Percentiles rank a stretch among this genome's conserved stretches.
phyloP scores from a whole-genome alignment of 2,888 invertebrate species.

The Patella pellucida region DNA sequence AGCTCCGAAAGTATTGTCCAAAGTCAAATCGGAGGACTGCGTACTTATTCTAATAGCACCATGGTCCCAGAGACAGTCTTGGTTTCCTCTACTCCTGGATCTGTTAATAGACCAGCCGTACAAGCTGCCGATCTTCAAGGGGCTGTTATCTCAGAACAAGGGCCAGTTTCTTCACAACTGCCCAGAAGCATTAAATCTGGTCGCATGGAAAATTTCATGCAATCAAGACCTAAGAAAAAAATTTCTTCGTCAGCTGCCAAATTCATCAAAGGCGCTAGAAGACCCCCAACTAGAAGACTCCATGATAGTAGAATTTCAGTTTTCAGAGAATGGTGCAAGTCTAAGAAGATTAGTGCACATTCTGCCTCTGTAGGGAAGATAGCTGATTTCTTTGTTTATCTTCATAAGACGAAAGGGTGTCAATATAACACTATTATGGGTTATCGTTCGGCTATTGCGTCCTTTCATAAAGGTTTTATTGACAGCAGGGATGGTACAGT shows the following conservation, averaged over 20 bases:
- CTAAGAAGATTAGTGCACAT: background rate
- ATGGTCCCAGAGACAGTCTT: background rate
- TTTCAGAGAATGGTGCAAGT: background rate
- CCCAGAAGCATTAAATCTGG: background rate
- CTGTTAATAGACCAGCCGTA: background rate
- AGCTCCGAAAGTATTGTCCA: background rate
- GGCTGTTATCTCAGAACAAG: background rate
- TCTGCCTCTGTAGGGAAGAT: background rate
- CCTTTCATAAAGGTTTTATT: too few species aligned
- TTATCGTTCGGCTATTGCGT: too few species aligned
- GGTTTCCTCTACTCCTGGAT: constrained; percentile 1
- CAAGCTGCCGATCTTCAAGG: background rate
- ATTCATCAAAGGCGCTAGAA: background rate
- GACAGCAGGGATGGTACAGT: too few species aligned
- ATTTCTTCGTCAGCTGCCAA: background rate
- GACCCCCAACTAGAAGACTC: background rate
- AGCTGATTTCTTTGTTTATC: background rate
- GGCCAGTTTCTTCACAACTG: constrained; percentile 3
- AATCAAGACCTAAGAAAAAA: background rate
- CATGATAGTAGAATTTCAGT: background rate
- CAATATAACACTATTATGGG: background rate
- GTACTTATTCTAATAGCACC: background rate
- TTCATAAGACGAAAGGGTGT: background rate
- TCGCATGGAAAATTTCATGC: background rate
- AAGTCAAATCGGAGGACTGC: background rate